Evolutionary conservation across 2,888 invertebrate species (phyloP).

Genomic region (Laspeyria flexula): DNA sequence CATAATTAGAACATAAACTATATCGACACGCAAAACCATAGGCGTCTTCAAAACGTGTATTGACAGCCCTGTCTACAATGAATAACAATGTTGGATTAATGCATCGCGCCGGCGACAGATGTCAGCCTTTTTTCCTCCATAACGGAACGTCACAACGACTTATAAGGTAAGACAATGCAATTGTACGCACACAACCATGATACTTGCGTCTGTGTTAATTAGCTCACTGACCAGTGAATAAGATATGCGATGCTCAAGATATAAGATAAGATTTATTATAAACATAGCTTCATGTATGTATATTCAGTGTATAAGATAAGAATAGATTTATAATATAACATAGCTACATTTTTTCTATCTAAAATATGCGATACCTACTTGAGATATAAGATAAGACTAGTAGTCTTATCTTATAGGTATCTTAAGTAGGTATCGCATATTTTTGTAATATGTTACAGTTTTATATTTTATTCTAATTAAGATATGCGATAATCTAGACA

Average conservation of each 20-base stretch:
- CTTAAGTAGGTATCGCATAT: no score
- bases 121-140: slow-evolving; percentile 53
- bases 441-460: no score
- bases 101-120: slow-evolving; percentile 42
- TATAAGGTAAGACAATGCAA: slow-evolving; percentile 50
- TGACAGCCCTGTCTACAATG: slow-evolving; percentile 6
- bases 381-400: no score
- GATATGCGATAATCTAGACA: no score
- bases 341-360: no score
- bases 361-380: no score
- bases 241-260: background rate
- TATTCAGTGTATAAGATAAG: no score
- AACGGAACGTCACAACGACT: slow-evolving; percentile 47
- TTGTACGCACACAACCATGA: background rate
- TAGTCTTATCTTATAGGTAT: no score
- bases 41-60: background rate
- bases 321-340: no score
- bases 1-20: no score
- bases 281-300: no score
- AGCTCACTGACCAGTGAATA: background rate
- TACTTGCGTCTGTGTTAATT: background rate
- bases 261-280: background rate
- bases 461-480: no score
- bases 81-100: slow-evolving; percentile 13
- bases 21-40: background rate